phyloP scores from a whole-genome alignment of 1,140 invertebrate genomes.

The Littorina saxatilis region DNA sequence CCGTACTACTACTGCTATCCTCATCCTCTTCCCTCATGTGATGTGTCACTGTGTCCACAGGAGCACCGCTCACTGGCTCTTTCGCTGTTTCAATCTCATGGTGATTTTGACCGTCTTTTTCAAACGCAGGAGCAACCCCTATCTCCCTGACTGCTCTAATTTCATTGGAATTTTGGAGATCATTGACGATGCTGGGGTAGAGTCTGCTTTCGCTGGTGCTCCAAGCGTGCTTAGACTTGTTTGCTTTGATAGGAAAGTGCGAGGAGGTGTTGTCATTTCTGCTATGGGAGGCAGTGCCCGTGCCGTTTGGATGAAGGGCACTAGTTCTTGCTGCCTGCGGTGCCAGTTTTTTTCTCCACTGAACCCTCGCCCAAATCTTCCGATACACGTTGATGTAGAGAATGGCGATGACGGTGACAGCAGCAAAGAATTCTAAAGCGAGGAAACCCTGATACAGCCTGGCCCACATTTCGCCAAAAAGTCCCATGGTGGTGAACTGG shows the following conservation, averaged over 20 bases:
- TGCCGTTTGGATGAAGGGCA: neutral
- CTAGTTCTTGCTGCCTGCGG: neutral
- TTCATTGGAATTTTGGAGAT: too few species aligned
- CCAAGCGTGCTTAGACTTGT: neutral
- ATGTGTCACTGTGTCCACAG: too few species aligned
- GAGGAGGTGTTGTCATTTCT: too few species aligned
- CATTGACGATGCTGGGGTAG: neutral
- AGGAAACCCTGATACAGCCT: slow-evolving; percentile 17
- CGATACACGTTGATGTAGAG: slow-evolving; percentile 27
- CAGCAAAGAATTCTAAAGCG: neutral
- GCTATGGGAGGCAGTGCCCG: neutral
- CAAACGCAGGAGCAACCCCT: too few species aligned
- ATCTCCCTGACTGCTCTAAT: too few species aligned
- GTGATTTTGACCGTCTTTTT: too few species aligned
- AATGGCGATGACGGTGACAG: slow-evolving; percentile 5
- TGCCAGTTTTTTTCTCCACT: neutral
- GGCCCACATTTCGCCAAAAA: neutral
- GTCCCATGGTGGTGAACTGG: neutral
- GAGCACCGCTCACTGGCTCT: too few species aligned
- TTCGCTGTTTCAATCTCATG: too few species aligned
- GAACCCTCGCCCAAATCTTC: neutral
- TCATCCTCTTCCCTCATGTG: too few species aligned
- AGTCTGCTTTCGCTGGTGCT: neutral
- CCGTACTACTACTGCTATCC: too few species aligned
- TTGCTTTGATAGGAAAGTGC: too few species aligned